Conservation (phyloP, 2,888 invertebrate species). For the Andrena praecox region DNA sequence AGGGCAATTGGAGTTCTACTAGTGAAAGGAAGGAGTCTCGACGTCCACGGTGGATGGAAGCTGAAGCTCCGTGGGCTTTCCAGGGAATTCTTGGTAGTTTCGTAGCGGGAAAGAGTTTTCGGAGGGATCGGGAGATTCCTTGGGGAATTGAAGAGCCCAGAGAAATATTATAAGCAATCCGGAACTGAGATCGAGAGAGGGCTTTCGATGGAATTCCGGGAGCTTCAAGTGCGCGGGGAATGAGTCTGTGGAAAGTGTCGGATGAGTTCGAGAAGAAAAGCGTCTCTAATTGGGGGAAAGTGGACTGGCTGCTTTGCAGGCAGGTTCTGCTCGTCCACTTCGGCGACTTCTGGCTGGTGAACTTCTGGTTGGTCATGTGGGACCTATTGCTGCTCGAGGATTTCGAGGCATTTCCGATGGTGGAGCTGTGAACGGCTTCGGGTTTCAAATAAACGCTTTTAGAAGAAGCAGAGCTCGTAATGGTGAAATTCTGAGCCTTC, state of each 20-base stretch:
- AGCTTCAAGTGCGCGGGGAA: background rate
- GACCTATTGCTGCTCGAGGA: background rate
- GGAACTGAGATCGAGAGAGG: background rate
- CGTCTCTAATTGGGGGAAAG: background rate
- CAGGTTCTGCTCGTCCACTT: constrained; percentile 9
- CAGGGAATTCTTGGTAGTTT: too few relatives aligned
- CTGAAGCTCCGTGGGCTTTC: too few relatives aligned
- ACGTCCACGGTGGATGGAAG: too few relatives aligned
- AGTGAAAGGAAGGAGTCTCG: background rate
- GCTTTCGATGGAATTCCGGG: background rate
- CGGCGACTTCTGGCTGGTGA: constrained; percentile 27
- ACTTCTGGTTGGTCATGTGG: background rate
- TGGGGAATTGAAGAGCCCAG: too few relatives aligned
- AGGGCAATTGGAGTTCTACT: too few relatives aligned
- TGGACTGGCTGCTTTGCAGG: background rate
- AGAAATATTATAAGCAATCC: background rate
- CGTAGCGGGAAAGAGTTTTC: too few relatives aligned
- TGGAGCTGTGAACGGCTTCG: too few relatives aligned
- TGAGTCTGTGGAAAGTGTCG: constrained; percentile 5
- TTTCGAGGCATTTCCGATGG: background rate
- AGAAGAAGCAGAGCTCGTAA: too few relatives aligned
- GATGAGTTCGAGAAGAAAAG: background rate
- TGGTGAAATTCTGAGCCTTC: too few relatives aligned
- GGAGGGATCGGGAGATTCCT: too few relatives aligned
- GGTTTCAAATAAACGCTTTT: too few relatives aligned